Evolutionary conservation across 1,140 invertebrate species (phyloP), one percentile per base, ranked within the genome.

Genomic region (Adelges cooleyi): DNA sequence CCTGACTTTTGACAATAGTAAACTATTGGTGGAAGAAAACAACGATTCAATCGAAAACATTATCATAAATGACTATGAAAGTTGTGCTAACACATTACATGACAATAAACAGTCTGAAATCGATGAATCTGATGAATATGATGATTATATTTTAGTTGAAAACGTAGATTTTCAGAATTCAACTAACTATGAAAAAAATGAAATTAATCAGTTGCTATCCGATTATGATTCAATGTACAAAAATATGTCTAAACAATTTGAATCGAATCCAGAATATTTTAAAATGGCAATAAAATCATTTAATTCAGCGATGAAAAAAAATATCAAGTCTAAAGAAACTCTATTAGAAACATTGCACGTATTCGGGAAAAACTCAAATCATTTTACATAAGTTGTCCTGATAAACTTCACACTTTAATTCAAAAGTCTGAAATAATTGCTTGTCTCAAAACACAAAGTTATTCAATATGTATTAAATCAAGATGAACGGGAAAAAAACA

Each of bases 61-160:
- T n/a, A n/a, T n/a, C n/a, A n/a, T n/a, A n/a, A n/a, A n/a, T n/a
- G n/a, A n/a, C n/a, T n/a, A n/a, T n/a, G n/a, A n/a, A n/a, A n/a
- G n/a, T n/a, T n/a, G n/a, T n/a, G 15, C 1, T 8, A 36, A 5
- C 36, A 3, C 22, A 36, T 1, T 18, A 1, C 15, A 18, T 20
- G 36, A 54, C 10, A 54, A 40, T 40, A n/a, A 54, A 10, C n/a
- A 25, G 22, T 15, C 25, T 40, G 52, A 42, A 54, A 23, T 10
- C n/a, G n/a, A n/a, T n/a, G n/a, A n/a, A 17, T 9, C 20, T 23
- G 20, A 40, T 23, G 33, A 40, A 54, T 54, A 23, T 54, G 33
- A 40, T 40, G 42, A 54, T 40, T 54, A 40, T n/a, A 54, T 40
- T n/a, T 54, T 40, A 4, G 52, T 54, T 54, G 52, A 54, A 23